Percentiles rank a stretch among this genome's conserved stretches.
Evolutionary conservation across 64 coral and sea anemone genomes (phyloP).

Genomic region (Dendrophyllia cribrosa): DNA sequence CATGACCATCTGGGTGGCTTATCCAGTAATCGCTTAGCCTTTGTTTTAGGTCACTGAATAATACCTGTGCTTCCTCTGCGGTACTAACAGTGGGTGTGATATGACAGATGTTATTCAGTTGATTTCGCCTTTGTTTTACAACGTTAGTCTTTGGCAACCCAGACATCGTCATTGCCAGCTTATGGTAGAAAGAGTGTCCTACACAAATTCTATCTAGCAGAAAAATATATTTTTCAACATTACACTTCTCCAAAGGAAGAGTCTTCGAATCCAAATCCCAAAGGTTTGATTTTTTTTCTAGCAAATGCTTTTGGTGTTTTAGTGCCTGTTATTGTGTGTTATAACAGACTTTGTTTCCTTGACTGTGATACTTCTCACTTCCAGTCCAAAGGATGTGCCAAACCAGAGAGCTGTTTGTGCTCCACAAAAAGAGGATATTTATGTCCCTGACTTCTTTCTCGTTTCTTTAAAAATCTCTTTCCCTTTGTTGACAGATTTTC

Average conservation of each 20-base stretch:
- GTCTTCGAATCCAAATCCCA: not conserved
- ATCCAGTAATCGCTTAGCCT: not conserved
- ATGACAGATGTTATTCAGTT: conserved; percentile 27
- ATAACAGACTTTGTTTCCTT: conserved; percentile 36
- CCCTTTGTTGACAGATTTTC: no score
- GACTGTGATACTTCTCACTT: conserved; percentile 26
- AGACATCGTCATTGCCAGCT: not conserved
- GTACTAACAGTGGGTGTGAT: conserved; percentile 12
- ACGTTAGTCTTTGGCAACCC: conserved; percentile 30
- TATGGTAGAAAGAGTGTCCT: conserved; percentile 57
- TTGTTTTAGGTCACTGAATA: not conserved
- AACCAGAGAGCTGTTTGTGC: conserved; percentile 67
- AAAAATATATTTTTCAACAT: no score
- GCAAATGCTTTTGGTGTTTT: not conserved
- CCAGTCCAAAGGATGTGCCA: conserved; percentile 52
- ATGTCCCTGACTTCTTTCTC: conserved; percentile 59
- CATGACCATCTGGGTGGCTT: no score
- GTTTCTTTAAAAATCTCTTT: not conserved
- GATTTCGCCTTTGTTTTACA: conserved; percentile 13
- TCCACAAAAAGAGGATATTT: conserved; percentile 39
- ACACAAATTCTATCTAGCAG: conserved; percentile 71
- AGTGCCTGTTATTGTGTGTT: conserved; percentile 24
- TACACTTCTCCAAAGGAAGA: conserved; percentile 30
- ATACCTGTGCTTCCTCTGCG: conserved; percentile 7
- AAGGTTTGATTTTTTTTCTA: not conserved